Percentiles rank a stretch among this genome's conserved stretches.
These are phyloP conservation scores for Pseudachorutes palmiensis DNA, from an alignment of 1,140 invertebrate species.

Conservation along the genomic window DNA sequence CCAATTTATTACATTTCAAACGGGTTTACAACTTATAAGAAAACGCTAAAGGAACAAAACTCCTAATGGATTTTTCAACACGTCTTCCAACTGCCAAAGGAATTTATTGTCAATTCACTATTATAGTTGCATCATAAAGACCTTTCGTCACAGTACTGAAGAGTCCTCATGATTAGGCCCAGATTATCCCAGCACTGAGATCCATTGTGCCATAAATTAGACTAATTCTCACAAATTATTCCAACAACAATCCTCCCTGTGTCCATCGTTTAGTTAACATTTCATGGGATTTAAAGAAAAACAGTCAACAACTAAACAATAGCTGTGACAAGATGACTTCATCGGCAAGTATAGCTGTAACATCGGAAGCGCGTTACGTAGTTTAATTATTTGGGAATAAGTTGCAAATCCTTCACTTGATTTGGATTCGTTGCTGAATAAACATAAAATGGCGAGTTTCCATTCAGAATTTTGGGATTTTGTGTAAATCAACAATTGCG, in stretches of 20 bases:
- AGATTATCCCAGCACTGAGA: background rate
- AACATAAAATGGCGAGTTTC: no score
- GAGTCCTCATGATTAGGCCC: background rate
- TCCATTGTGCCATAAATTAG: background rate
- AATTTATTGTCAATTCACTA: conserved; percentile 1
- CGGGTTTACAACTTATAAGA: background rate
- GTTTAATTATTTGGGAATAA: no score
- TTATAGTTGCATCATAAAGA: background rate
- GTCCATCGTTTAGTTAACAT: no score
- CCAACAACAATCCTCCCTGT: background rate
- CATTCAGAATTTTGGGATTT: background rate
- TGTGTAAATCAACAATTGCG: background rate
- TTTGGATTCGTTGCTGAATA: no score
- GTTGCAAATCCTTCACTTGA: no score
- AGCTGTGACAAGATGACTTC: no score
- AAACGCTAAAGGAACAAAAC: background rate
- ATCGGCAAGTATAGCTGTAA: no score
- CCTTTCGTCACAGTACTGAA: background rate
- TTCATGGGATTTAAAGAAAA: no score
- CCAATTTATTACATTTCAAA: conserved; percentile 2
- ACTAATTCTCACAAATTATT: background rate
- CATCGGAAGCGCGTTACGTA: no score
- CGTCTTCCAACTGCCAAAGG: background rate
- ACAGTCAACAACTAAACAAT: no score
- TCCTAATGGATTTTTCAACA: background rate